Evolutionary conservation across 2,113 vertebrate genomes (phyloP), one percentile per base, ranked within the genome.

Genomic region (Ginglymostoma cirratum): DNA sequence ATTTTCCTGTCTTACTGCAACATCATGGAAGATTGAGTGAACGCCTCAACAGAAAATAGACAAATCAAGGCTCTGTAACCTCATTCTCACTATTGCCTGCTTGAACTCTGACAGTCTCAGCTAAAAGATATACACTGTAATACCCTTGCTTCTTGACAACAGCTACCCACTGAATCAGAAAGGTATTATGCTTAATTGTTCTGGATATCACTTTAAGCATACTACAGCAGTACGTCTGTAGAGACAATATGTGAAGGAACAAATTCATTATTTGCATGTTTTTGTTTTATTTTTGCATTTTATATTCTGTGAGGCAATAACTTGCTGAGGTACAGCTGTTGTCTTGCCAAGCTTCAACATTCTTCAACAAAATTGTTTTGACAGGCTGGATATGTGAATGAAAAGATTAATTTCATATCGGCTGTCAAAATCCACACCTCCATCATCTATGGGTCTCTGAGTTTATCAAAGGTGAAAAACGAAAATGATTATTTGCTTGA

Each of bases 341-440:
- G 2, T 17, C 52, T 90, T 55, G 87, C 87, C 87, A 93, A 93
- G 34, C 89, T 23, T 93, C 89, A 65, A 92, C 55, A n/a, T 17
- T 66, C 34, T 38, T 93, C 89, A 93, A 38, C 89, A 66, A 66
- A 93, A 93, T 93, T 65, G 65, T 61, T 93, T 19, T 93, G 89
- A 93, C 89, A 93, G 61, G 61, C 61, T 65, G 61, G 89, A 93
- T 93, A 93, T 93, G 89, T 8, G 17, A 93, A 61, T 93, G 66
- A 93, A 93, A 93, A 38, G 61, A 66, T 93, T 93, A 93, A 93
- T 93, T 93, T 93, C 89, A 42, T 66, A 93, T 93, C 89, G 66
- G 89, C 61, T 93, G 89, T 93, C 89, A 66, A 93, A 93, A 93
- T 93, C 61, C n/a, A 66, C 61, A 93, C 61, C 89, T 66, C 61